Evolutionary conservation across 2,113 vertebrate genomes (phyloP), one percentile per base, ranked within the genome.

Genomic region (Bagarius yarrelli): DNA sequence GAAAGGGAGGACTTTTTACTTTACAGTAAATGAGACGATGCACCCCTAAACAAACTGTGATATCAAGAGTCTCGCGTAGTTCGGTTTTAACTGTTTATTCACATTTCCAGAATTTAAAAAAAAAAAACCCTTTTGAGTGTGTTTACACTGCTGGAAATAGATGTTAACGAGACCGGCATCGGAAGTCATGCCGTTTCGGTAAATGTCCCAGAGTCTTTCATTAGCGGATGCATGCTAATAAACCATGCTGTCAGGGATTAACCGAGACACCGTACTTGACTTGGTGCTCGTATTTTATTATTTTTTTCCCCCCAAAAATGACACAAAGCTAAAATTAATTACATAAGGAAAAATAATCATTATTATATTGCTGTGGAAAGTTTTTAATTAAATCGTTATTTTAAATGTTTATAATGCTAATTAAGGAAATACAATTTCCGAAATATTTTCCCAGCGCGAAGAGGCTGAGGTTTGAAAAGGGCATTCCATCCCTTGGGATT

Each of bases 171-270:
- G 64, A 67, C 70, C 59, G 19, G 50, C 47, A 74, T 25, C 3
- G 67, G 71, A 84, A 11, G 13, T 19, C 63, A 66, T 71, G 52
- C 63, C 3, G 66, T 55, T 70, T 73, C 52, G 18, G 74, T 86
- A 84, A 83, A 84, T 71, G 60, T 76, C 81, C 36, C 57, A 63
- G 73, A 76, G 77, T 76, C 55, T 60, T 84, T 84, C 72, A 86
- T 86, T 86, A 86, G 80, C 61, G 32, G 60, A 66, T 72, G 80
- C 77, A 44, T 82, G 81, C 80, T 84, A 82, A 86, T 81, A 81
- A 72, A 69, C 61, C 60, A 34, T 12, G 71, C 85, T 78, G 79
- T 80, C 66, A 61, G 57, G 27, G 59, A 80, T 79, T 47, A 71
- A 66, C 27, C 11, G 34, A 27, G 71, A 53, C 23, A 23, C 60